A percentile compares a stretch with the other conserved stretches of the same genome.
Conservation (phyloP, 2,113 vertebrate genomes). For the Anolis sagrei region DNA sequence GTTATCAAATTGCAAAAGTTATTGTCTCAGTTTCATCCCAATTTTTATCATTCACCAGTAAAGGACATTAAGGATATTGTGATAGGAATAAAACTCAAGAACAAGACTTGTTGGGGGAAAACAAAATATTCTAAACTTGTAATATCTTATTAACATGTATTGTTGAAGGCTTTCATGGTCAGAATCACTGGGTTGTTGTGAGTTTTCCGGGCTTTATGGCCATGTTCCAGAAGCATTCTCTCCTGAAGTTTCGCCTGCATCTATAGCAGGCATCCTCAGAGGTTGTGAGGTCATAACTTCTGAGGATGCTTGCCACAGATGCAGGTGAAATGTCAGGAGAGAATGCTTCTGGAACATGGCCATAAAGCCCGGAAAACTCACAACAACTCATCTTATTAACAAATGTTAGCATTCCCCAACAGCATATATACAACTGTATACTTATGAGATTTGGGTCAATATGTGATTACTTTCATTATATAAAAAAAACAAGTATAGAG, state of each 20-base stretch:
- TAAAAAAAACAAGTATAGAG: not conserved
- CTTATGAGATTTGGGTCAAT: not conserved
- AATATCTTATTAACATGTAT: not conserved
- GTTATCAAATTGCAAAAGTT: not conserved
- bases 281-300: too few species aligned
- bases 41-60: not conserved
- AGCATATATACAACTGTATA: not conserved
- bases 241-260: too few species aligned
- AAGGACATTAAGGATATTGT: not conserved
- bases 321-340: too few species aligned
- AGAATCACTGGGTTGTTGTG: too few species aligned
- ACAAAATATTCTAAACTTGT: not conserved
- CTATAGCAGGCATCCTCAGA: too few species aligned
- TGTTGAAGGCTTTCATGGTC: too few species aligned
- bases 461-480: not conserved
- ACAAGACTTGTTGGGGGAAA: not conserved
- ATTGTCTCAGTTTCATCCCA: not conserved
- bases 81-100: not conserved
- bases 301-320: too few species aligned
- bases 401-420: not conserved
- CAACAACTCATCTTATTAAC: not conserved
- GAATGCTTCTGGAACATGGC: too few species aligned
- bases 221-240: too few species aligned
- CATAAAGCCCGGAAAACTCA: too few species aligned
- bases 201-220: too few species aligned